Base-by-base conservation (phyloP, 2,888 invertebrate species). In the Acronicta alni region DNA sequence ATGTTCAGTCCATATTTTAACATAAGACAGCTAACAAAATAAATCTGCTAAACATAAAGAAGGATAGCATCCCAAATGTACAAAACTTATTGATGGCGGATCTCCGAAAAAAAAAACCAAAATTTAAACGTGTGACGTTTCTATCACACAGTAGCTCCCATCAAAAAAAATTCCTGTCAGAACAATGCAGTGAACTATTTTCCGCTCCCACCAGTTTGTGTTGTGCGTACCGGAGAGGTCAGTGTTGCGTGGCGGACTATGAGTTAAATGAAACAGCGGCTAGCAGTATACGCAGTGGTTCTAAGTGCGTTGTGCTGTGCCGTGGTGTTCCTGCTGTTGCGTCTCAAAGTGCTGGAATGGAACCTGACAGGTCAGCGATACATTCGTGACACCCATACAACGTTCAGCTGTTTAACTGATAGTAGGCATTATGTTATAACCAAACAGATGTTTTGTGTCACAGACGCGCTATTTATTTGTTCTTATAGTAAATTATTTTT, bases 241-340 rank as follows among this genome's bases (percentile, higher is more conserved):
- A 32, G 44, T 49, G 23, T 55, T 44, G 41, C 67, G 55, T 15
- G 39, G 41, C 30, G 16, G 41, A 15, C 52, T 26, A 67, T 67
- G 67, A 57, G 49, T 66, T 69, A 63, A 54, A 75, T 78, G 77
- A 58, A 54, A 45, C 46, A 58, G 38, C 16, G 52, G 45, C 44
- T 56, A 51, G 57, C 56, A 49, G 41, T 63, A 10, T 61, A 53
- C 52, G 59, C 58, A 15, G 58, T 59, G 20, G 43, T 64, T 9
- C 10, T 79, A 30, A 55, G 62, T 17, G 56, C 72, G 58, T 52
- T 72, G 56, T 67, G 71, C 60, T 62, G 63, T 23, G 67, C 67
- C 30, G 47, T 66, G 20, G 39, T 77, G 46, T 45, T 65, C 32
- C 47, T 80, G 55, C 65, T 81, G 47, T 30, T 75, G 55, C 61